These are phyloP conservation scores for Parauchenoglanis punctatus DNA, from an alignment of 2,797 vertebrate genomes.

Conservation along the genomic window DNA sequence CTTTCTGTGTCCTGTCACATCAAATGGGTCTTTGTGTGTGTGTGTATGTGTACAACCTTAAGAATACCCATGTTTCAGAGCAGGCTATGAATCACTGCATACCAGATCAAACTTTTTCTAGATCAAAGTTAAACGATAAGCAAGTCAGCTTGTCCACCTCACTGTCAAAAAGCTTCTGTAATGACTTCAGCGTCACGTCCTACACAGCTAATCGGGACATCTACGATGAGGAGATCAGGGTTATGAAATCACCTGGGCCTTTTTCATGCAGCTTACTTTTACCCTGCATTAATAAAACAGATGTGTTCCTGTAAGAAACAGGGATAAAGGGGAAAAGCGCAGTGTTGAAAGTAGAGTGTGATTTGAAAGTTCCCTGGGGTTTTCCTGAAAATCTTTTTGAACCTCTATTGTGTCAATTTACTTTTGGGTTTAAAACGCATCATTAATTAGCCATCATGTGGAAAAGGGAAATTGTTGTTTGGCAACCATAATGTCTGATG, in stretches of 20 bases:
- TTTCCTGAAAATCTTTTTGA: background rate
- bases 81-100: background rate
- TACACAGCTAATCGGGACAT: slow-evolving; percentile 50
- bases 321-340: slow-evolving; percentile 1
- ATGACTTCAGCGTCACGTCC: slow-evolving; percentile 48
- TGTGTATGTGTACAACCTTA: background rate
- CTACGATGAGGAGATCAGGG: slow-evolving; percentile 32
- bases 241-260: background rate
- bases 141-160: slow-evolving; percentile 9
- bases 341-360: slow-evolving; percentile 13
- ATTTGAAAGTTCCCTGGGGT: background rate
- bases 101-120: background rate
- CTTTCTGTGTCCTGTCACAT: slow-evolving; percentile 46
- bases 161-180: background rate
- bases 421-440: background rate
- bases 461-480: background rate
- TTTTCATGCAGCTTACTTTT: slow-evolving; percentile 1
- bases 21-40: slow-evolving; percentile 48
- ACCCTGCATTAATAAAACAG: background rate
- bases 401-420: background rate
- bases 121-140: background rate
- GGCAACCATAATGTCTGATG: background rate
- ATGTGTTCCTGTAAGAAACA: background rate
- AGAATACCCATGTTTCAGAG: background rate
- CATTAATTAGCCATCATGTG: background rate